These are phyloP conservation scores for Gymnobelideus leadbeateri DNA, from an alignment of 2,113 vertebrate species.

Conservation along the genomic window DNA sequence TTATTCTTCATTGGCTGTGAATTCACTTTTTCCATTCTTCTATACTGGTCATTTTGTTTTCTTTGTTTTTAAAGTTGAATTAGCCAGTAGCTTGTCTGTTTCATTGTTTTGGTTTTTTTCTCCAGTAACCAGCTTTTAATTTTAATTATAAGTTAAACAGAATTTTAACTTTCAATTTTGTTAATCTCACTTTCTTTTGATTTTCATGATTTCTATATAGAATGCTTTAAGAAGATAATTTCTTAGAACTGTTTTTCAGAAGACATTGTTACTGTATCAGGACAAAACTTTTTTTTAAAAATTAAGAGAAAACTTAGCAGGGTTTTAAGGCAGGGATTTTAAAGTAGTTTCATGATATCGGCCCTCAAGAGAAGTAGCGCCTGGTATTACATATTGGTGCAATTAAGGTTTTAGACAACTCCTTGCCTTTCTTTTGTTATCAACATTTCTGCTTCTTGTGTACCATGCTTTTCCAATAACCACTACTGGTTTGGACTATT, in stretches of 20 bases:
- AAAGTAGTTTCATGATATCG: neutral
- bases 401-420: neutral
- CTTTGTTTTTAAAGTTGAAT: neutral
- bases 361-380: no score
- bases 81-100: neutral
- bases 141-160: neutral
- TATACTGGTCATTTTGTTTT: neutral
- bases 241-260: conserved; percentile 29
- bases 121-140: neutral
- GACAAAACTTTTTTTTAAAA: neutral
- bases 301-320: neutral
- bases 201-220: conserved; percentile 2
- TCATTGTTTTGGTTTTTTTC: neutral
- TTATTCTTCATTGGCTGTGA: no score
- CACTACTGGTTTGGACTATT: neutral
- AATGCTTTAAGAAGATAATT: neutral
- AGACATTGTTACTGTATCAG: neutral
- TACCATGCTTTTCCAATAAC: neutral
- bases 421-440: neutral
- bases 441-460: neutral
- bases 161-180: neutral
- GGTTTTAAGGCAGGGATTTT: neutral
- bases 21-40: neutral
- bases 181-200: neutral
- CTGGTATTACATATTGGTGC: neutral